Percentiles rank a stretch among this genome's conserved stretches.
Conservation (phyloP, 2,888 invertebrate species). For the Morpho deidamia region DNA sequence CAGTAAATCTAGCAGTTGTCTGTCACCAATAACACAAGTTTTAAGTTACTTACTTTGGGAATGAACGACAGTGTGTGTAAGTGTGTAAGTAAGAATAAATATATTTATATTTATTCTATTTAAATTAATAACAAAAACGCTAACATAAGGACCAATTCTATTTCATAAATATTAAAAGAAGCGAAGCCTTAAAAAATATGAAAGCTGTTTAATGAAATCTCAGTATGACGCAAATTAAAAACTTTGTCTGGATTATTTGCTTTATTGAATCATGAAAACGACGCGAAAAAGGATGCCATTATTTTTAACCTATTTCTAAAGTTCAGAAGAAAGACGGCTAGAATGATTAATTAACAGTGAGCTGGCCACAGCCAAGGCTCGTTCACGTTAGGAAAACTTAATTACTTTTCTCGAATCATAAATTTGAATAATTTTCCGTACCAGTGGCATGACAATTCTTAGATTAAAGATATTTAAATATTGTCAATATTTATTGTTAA, state of each 20-base stretch:
- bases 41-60: too few species aligned
- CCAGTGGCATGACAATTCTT: too few species aligned
- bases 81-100: too few species aligned
- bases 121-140: constrained; percentile 3
- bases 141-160: constrained; percentile 14
- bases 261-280: constrained; percentile 56
- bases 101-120: too few species aligned
- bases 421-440: constrained; percentile 54
- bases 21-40: too few species aligned
- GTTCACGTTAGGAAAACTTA: constrained; percentile 56
- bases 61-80: too few species aligned
- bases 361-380: constrained; percentile 53
- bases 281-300: constrained; percentile 57
- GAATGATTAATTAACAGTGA: constrained; percentile 65
- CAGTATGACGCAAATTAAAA: constrained; percentile 23
- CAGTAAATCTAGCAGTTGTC: too few species aligned
- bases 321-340: constrained; percentile 52
- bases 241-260: constrained; percentile 23
- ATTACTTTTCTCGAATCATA: constrained; percentile 70
- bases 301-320: constrained; percentile 64
- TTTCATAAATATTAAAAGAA: constrained; percentile 18
- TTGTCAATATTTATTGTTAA: too few species aligned
- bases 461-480: too few species aligned
- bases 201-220: constrained; percentile 23
- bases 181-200: constrained; percentile 10